A percentile compares a stretch with the other conserved stretches of the same genome.
phyloP scores from a whole-genome alignment of 2,888 invertebrate species.

The Allolobophora icterica region DNA sequence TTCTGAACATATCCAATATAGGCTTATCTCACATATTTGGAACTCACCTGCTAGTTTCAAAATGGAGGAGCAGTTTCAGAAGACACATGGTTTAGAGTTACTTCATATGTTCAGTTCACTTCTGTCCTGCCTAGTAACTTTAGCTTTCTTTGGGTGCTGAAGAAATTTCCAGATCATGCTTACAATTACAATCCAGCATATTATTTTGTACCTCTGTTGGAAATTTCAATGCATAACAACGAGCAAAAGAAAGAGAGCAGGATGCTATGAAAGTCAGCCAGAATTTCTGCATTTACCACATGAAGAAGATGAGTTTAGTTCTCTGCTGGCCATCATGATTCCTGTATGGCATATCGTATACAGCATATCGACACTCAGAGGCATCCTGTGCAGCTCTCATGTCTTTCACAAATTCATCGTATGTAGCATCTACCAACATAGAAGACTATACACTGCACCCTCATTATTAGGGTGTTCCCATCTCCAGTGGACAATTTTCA shows the following conservation, averaged over 20 bases:
- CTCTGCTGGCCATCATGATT: slow-evolving; percentile 67
- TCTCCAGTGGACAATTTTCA: not conserved
- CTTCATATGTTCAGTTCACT: too few relatives aligned
- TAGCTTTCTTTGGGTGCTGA: too few relatives aligned
- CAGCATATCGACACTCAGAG: slow-evolving; percentile 93
- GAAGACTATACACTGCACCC: not conserved
- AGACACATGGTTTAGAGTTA: too few relatives aligned
- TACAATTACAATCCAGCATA: not conserved
- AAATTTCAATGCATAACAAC: not conserved
- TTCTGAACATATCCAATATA: too few relatives aligned
- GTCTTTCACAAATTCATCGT: slow-evolving; percentile 91
- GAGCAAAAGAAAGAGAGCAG: not conserved
- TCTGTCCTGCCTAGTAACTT: too few relatives aligned
- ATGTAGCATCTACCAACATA: slow-evolving; percentile 73
- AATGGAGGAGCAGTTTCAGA: too few relatives aligned
- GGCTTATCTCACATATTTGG: too few relatives aligned
- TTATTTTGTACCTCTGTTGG: not conserved
- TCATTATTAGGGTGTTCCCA: not conserved
- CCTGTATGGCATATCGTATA: slow-evolving; percentile 95
- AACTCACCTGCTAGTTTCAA: too few relatives aligned
- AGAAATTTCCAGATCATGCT: not conserved
- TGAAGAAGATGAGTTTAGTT: slow-evolving; percentile 57
- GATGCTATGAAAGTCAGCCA: not conserved
- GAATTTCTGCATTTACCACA: slow-evolving; percentile 53
- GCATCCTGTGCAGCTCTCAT: slow-evolving; percentile 76